Conservation (phyloP, 2,797 vertebrate species). For the Squalus acanthias region DNA sequence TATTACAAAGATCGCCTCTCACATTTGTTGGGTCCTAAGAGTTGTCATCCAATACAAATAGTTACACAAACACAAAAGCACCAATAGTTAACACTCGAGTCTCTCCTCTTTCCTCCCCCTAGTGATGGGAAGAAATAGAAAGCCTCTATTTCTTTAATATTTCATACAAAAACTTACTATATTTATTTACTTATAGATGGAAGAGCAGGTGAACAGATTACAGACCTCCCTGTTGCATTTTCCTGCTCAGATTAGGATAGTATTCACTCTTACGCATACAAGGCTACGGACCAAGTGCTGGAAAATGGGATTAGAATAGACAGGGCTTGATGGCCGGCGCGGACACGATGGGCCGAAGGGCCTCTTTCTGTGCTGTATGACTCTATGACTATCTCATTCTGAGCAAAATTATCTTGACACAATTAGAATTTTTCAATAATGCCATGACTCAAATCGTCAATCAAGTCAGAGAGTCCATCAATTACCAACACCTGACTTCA, state of each 20-base stretch:
- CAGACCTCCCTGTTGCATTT: neutral
- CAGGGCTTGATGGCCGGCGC: too few species aligned
- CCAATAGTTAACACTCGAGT: neutral
- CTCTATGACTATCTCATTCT: neutral
- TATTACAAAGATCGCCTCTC: neutral
- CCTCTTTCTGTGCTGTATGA: too few species aligned
- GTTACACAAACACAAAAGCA: neutral
- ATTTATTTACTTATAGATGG: neutral
- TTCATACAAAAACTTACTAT: neutral
- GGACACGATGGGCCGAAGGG: too few species aligned
- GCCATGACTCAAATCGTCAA: neutral
- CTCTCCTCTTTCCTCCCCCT: too few species aligned
- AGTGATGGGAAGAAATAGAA: neutral
- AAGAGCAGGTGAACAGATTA: neutral
- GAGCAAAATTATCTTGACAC: neutral
- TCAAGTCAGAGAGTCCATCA: neutral
- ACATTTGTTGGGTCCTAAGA: neutral
- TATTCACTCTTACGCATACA: neutral
- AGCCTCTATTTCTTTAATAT: neutral
- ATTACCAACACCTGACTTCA: too few species aligned
- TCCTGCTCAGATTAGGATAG: neutral
- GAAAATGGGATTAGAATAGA: too few species aligned
- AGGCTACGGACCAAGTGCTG: too few species aligned
- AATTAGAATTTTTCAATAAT: neutral
- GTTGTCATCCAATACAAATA: neutral